Conservation (phyloP, 2,797 vertebrate species). For the Malurus leucopterus region DNA sequence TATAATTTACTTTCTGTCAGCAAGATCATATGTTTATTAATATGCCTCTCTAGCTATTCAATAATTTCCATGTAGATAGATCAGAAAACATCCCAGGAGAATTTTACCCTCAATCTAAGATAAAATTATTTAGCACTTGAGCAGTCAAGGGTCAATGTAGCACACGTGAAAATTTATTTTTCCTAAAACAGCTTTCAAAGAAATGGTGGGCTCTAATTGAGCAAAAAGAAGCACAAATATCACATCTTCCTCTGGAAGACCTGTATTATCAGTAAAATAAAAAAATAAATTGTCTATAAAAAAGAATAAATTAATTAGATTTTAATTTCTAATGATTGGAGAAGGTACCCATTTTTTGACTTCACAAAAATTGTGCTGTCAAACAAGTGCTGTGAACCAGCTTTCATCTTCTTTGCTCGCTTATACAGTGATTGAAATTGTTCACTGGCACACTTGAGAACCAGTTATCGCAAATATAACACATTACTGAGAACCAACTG, state of each 20-base stretch:
- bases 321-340: neutral
- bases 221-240: neutral
- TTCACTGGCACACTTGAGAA: neutral
- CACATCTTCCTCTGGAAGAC: neutral
- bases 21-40: neutral
- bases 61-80: slow-evolving; percentile 7
- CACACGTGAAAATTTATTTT: neutral
- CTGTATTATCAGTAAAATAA: neutral
- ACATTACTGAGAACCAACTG: slow-evolving; percentile 10
- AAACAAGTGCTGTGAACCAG: neutral
- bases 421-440: neutral
- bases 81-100: neutral
- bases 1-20: neutral
- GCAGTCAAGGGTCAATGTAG: neutral
- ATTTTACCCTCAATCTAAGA: slow-evolving; percentile 18
- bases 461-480: neutral
- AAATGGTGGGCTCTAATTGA: neutral
- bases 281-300: neutral
- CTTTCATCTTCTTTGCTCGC: neutral
- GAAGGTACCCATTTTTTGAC: neutral
- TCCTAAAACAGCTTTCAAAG: neutral
- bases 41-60: neutral
- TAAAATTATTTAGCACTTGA: slow-evolving; percentile 12
- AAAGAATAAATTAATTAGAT: neutral
- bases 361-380: neutral